A percentile compares a stretch with the other conserved stretches of the same genome.
Evolutionary conservation across 2,888 invertebrate species (phyloP).

Genomic region (Ferrisia virgata): DNA sequence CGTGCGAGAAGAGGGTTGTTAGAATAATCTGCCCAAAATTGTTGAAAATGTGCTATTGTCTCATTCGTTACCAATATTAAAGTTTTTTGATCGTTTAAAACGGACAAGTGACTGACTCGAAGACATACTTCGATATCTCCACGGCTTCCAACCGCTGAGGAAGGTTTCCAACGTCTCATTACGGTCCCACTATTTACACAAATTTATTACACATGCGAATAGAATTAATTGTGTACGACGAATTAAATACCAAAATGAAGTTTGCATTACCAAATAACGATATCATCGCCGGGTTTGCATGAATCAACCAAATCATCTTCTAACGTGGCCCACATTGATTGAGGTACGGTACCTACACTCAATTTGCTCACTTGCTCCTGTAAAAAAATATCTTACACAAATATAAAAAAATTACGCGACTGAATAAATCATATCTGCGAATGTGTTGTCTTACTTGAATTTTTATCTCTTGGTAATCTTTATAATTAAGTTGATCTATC

Average conservation of each 20-base stretch:
- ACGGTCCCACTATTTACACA: conserved; percentile 66
- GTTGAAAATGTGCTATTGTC: conserved; percentile 65
- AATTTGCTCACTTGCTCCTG: conserved; percentile 75
- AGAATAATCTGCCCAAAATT: conserved; percentile 69
- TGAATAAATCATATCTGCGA: neutral
- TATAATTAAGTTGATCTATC: conserved; percentile 64
- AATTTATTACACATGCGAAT: neutral
- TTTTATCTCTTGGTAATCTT: conserved; percentile 83
- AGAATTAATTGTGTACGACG: neutral
- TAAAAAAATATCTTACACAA: conserved; percentile 49
- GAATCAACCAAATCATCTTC: conserved; percentile 82
- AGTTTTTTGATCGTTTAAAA: conserved; percentile 58
- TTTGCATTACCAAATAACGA: conserved; percentile 69
- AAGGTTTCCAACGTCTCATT: conserved; percentile 68
- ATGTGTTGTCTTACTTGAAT: conserved; percentile 61
- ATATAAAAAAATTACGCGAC: neutral
- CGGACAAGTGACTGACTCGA: conserved; percentile 69
- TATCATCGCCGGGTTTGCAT: conserved; percentile 86
- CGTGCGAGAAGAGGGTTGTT: conserved; percentile 67
- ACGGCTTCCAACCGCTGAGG: conserved; percentile 58
- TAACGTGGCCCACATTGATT: conserved; percentile 71
- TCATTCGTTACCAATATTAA: conserved; percentile 62
- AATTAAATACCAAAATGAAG: neutral
- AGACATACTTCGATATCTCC: conserved; percentile 69
- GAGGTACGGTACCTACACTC: conserved; percentile 69